Evolutionary conservation across 1,140 invertebrate genomes (phyloP), one percentile per base, ranked within the genome.

Genomic region (Heliconius hermathena): DNA sequence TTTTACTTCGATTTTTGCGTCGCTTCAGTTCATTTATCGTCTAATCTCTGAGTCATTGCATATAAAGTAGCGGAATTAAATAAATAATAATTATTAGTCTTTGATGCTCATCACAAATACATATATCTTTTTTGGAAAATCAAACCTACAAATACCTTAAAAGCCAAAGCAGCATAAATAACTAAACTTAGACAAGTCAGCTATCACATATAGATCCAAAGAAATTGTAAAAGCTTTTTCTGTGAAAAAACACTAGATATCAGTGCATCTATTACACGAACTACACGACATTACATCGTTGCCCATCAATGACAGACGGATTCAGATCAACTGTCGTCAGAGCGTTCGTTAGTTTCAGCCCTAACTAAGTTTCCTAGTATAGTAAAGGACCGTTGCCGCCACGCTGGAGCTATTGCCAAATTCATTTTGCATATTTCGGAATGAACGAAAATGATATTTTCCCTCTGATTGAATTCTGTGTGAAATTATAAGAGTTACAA

Each of bases 291-390:
- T 66, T 66, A 66, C 60, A 66, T 66, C 60, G 22, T 3, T 29
- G 13, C 11, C 49, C 33, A 22, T 75, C 54, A 66, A 75, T 75
- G 74, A 66, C 38, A 22, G 38, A 75, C 60, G 38, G 38, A 75
- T 66, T 38, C 8, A 16, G 60, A 75, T 66, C 52, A 22, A n/a
- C 54, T 29, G 33, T 60, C 54, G 33, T 38, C 74, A 22, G 20
- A 57, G 8, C 74, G 54, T 75, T 75, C 74, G 74, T 75, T 75
- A 75, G 74, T 75, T 66, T n/a, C 74, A 66, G 22, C 22, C 60
- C 16, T 66, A 66, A 66, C 60, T 29, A 29, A 29, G 60, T 66
- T 66, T 29, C 60, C 60, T 66, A 22, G 8, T 29, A 66, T 6
- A 66, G 22, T 66, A 66, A 26, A 29, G 60, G 60, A 29, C 54